Evolutionary conservation across 2,113 vertebrate genomes (phyloP), one percentile per base, ranked within the genome.

Genomic region (Rhinoderma darwinii): DNA sequence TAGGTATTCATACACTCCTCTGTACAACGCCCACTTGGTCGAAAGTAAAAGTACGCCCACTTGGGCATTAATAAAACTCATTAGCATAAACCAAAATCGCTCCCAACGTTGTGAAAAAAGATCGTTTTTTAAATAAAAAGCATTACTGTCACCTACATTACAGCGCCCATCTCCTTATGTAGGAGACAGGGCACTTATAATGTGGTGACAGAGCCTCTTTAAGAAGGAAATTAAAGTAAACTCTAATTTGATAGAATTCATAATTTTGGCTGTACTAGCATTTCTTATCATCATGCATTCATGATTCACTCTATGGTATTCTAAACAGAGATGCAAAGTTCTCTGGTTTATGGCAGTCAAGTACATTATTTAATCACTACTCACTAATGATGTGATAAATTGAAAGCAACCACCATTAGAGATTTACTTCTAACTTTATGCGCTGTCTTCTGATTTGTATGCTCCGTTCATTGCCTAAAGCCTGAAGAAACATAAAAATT

Each of bases 311-410:
- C 72, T 78, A 86, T 59, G 63, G 80, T 54, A 35, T 87, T 59
- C 43, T 86, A 89, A 77, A 61, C 77, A 39, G 0, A 56, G 87
- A 75, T 74, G 70, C 78, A 75, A 68, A 82, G 86, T 72, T 54
- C 37, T 89, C 91, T 89, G 90, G 80, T 89, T 89, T 90, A 59
- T 68, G 2, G 2, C 73, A 90, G 82, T 51, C 80, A 88, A 74
- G 59, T 85, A 76, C 83, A 83, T 66, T 77, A 86, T 72, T 88
- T 88, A 80, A 88, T 86, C 79, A 73, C n/a, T 88, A 78, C 87
- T 86, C 82, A 75, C n/a, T 88, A 63, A 35, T 84, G 70, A 61
- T 76, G 76, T 32, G 86, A 85, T 82, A 81, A 88, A 87, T 87
- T 87, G 86, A 82, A 82, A 89, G 82, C 85, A 83, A 86, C 79